phyloP scores from a whole-genome alignment of 2,797 vertebrate genomes.

The Carcharodon carcharias region DNA sequence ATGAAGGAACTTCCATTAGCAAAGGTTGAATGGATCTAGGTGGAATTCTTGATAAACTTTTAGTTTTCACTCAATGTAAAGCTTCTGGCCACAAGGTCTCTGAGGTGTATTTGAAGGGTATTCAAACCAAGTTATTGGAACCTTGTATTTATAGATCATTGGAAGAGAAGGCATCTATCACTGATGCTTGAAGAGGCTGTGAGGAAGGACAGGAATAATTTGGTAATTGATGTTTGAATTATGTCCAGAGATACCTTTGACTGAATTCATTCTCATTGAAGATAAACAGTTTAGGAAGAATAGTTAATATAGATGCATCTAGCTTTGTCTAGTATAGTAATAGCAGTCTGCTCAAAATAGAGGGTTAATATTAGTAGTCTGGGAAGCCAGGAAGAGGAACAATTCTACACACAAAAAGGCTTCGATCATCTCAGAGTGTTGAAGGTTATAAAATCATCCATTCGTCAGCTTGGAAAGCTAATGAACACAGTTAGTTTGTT shows the following conservation, averaged over 20 bases:
- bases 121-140: not conserved
- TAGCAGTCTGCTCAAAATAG: not conserved
- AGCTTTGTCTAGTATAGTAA: not conserved
- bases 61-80: not conserved
- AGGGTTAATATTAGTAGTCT: not conserved
- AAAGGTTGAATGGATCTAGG: not conserved
- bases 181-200: not conserved
- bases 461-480: constrained; percentile 2
- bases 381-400: not conserved
- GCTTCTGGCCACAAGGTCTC: not conserved
- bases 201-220: not conserved
- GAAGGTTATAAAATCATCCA: not conserved
- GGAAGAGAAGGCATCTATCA: not conserved
- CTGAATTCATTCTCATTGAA: not conserved
- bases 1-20: not conserved
- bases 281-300: not conserved
- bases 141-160: not conserved
- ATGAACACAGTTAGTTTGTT: not conserved
- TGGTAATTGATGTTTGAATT: not conserved
- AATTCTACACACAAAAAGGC: not conserved
- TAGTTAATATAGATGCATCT: not conserved
- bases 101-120: not conserved
- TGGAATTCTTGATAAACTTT: not conserved
- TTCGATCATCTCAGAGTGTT: not conserved
- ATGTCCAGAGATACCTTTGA: not conserved